Evolutionary conservation across 2,888 invertebrate genomes (phyloP), one percentile per base, ranked within the genome.

Genomic region (Spatulosminthurus flaviceps): DNA sequence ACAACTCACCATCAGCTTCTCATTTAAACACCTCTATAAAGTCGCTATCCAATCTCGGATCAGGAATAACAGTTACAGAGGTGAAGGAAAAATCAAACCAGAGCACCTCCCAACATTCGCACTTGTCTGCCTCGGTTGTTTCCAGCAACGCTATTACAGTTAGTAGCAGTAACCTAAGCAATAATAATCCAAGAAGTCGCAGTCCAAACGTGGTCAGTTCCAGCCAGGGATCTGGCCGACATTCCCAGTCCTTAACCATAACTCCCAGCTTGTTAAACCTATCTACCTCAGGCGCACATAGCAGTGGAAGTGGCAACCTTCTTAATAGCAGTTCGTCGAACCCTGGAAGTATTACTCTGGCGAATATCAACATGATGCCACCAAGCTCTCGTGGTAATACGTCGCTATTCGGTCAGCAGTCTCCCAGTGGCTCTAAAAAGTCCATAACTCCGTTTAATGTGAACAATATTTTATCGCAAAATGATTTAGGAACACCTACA

Each of bases 21-120:
- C 60, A 76, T 11, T 21, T 69, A 60, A 74, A 70, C 34, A 26
- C 76, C 19, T 75, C 77, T 11, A 66, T 77, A 16, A 77, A 80
- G 43, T 67, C 71, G 29, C 42, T 76, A 16, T 71, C 80, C 1
- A 77, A 77, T 41, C 72, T 81, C 16, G 83, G 83, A 24, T 43
- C 81, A 26, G 81, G 81, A 0, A 81, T 83, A 13, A 82, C 81
- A 4, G 82, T 83, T 29, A 83, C 82, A 16, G 83, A 83, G 76
- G 83, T 83, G 4, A 81, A 80, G n/a, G 79, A 83, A 21, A 79
- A 81, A 66, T 26, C 41, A 7, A 34, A 34, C 34, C 34, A 34
- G 9, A 24, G 61, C 16, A 16, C 29, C 29, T 21, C 11, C 26
- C 61, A 29, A 16, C 72, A 24, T 22, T 43, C n/a, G 29, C 77